Percentiles rank a stretch among this genome's conserved stretches.
Conservation (phyloP, 2,113 vertebrate species). For the Istiophorus platypterus region DNA sequence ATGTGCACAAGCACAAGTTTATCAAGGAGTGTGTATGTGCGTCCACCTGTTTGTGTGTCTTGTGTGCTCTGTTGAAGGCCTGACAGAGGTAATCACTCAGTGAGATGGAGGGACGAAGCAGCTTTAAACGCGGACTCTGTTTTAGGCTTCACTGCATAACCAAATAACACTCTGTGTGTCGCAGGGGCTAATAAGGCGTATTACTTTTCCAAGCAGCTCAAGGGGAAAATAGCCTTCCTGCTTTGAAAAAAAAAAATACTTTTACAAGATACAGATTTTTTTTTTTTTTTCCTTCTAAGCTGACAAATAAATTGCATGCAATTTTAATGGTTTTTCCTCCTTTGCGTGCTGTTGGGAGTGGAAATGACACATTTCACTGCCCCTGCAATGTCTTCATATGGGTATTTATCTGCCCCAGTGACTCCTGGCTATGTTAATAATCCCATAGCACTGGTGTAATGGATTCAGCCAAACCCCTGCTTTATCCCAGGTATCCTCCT, state of each 20-base stretch:
- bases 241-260: constrained; percentile 56
- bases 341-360: constrained; percentile 61
- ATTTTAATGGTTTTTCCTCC: constrained; percentile 80
- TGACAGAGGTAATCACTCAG: constrained; percentile 84
- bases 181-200: constrained; percentile 81
- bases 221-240: constrained; percentile 81
- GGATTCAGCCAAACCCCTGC: constrained; percentile 77
- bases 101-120: constrained; percentile 75
- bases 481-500: constrained; percentile 81
- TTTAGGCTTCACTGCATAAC: constrained; percentile 85
- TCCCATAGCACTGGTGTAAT: constrained; percentile 76
- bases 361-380: constrained; percentile 80
- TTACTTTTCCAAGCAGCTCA: constrained; percentile 80
- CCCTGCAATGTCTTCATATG: constrained; percentile 81
- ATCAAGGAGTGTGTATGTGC: constrained; percentile 17
- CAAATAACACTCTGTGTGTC: constrained; percentile 82
- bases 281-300: constrained; percentile 62
- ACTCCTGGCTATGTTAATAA: constrained; percentile 82
- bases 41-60: constrained; percentile 15
- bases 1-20: constrained; percentile 16
- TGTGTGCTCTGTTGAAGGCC: constrained; percentile 65
- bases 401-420: constrained; percentile 82
- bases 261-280: constrained; percentile 74
- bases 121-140: constrained; percentile 77
- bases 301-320: constrained; percentile 84